phyloP scores from a whole-genome alignment of 1,140 invertebrate genomes.

The Sipha flava region DNA sequence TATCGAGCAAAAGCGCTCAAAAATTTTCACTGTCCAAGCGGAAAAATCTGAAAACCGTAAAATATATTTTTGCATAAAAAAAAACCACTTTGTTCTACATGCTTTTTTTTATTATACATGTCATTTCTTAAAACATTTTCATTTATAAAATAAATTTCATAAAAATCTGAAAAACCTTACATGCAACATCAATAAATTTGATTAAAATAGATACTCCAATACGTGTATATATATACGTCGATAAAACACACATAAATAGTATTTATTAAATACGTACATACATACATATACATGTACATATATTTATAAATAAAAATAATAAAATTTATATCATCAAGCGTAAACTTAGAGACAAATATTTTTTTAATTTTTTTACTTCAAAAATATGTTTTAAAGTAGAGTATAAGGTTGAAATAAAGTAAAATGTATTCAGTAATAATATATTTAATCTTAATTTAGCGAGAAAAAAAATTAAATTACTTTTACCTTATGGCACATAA shows the following conservation, averaged over 20 bases:
- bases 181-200: conserved; percentile 29
- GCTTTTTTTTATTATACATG: conserved; percentile 14
- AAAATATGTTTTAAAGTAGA: not conserved
- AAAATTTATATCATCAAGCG: not conserved
- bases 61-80: no score
- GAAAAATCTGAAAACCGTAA: no score
- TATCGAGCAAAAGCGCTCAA: no score
- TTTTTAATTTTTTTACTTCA: not conserved
- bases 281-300: not conserved
- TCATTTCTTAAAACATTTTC: conserved; percentile 14
- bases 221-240: not conserved
- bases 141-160: conserved; percentile 27
- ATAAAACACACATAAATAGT: no score
- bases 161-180: conserved; percentile 27
- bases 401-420: not conserved
- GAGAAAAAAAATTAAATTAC: not conserved
- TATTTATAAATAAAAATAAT: conserved; percentile 16
- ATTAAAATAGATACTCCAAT: conserved; percentile 22
- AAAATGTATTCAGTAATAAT: not conserved
- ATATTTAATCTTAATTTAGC: not conserved
- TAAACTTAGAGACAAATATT: no score
- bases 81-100: conserved; percentile 32
- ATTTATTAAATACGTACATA: no score
- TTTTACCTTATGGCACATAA: conserved; percentile 20
- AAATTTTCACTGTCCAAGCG: no score